Base-by-base conservation (phyloP, 2,888 invertebrate genomes). In the Euzetes globulus region DNA sequence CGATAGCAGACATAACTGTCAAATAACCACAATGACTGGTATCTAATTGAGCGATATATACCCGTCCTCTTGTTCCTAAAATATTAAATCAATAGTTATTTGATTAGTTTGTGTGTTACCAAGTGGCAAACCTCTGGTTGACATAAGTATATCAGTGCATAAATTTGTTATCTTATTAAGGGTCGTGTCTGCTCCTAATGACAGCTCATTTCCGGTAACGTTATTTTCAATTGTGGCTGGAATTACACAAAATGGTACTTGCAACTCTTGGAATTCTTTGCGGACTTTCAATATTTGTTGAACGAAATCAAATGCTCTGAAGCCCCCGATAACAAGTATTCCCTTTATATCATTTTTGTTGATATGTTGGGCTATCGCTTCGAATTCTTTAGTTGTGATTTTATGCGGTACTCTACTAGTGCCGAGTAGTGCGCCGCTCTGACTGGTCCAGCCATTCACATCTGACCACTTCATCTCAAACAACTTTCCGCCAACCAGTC, bases 201-300 rank as follows among this genome's bases (percentile, higher is more conserved):
- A 94, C 85, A 97, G 96, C 83, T 97, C 96, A 0, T 96, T 95
- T 73, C 98, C 99, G 76, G 99, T 99, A 74, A 99, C 95, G 83
- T 99, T 99, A 86, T 99, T 99, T 82, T 95, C 95, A 82, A 99
- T 99, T 37, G 99, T 98, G 60, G 95, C 90, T 0, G 99, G 99
- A 71, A 99, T 90, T 99, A 60, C 13, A 33, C 60, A 60, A 29
- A 60, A n/a, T 0, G 60, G 60, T 80, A 99, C 93, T 82, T 91
- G 89, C 83, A 98, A 92, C 81, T 93, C 92, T 0, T 88, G 88
- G 85, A 87, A 90, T 78, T 90, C 86, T 0, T 86, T 83, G 37
- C 94, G 87, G 7, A 87, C 87, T 79, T 92, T 91, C 77, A 87
- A 86, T 78, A 96, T 83, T 81, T 90, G 89, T 37, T 92, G 80